Percentiles rank a stretch among this genome's conserved stretches.
Evolutionary conservation across 2,888 invertebrate species (phyloP).

Genomic region (Nephrotoma appendiculata): DNA sequence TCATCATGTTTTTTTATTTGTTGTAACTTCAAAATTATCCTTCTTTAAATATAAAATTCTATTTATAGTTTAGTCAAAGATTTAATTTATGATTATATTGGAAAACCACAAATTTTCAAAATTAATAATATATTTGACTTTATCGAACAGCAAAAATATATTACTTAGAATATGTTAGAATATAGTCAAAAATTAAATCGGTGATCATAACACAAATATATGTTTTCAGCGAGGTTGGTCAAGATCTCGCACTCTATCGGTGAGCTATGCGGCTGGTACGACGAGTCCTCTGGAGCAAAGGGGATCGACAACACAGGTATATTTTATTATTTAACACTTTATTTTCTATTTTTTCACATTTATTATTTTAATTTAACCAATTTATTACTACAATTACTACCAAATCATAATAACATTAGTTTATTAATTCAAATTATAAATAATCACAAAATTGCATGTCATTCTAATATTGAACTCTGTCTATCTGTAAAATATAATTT

Average conservation of each 20-base stretch:
- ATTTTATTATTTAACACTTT: not conserved
- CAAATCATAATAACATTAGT: not conserved
- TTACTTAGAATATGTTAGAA: not conserved
- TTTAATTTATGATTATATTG: not conserved
- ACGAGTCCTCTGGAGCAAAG: constrained; percentile 63
- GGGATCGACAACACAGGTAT: constrained; percentile 56
- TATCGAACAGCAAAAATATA: not conserved
- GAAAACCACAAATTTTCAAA: not conserved
- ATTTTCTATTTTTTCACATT: not conserved
- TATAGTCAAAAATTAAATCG: not conserved
- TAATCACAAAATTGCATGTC: constrained; percentile 3
- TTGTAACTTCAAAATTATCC: not conserved
- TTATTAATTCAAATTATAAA: not conserved
- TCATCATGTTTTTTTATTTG: not conserved
- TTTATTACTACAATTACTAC: not conserved
- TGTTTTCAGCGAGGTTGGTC: constrained; percentile 64
- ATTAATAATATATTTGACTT: not conserved
- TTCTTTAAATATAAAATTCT: not conserved
- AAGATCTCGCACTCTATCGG: constrained; percentile 74
- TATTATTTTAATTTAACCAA: not conserved
- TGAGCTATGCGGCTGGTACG: constrained; percentile 66
- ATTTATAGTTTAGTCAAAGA: not conserved
- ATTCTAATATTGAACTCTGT: not conserved
- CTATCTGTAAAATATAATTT: not conserved
- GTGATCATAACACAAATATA: not conserved